Conservation (phyloP, 2,797 vertebrate genomes). For the Platalea minor region DNA sequence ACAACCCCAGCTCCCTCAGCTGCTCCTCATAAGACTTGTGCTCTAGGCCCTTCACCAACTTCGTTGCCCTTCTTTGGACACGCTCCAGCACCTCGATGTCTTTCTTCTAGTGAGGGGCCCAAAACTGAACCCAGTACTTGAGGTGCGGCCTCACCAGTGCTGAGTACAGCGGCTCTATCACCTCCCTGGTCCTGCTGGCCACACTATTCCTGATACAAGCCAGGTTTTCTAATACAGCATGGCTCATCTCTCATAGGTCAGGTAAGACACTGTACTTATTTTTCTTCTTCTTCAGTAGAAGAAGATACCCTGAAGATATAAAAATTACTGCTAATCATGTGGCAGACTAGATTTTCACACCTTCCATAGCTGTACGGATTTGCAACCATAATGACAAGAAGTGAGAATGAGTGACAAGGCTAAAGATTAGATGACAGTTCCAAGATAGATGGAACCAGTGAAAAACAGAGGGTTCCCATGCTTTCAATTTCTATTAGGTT, state of each 20-base stretch:
- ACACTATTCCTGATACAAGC: neutral
- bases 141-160: neutral
- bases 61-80: neutral
- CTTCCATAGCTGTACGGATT: neutral
- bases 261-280: neutral
- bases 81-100: neutral
- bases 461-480: neutral
- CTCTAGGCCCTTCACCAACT: neutral
- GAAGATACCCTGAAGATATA: neutral
- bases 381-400: neutral
- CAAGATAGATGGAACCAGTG: neutral
- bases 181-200: neutral
- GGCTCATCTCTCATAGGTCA: neutral
- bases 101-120: neutral
- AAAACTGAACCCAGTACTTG: neutral
- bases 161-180: accelerated
- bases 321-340: neutral
- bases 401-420: neutral
- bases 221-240: neutral
- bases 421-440: neutral
- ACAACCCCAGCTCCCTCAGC: neutral
- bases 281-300: neutral
- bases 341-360: neutral
- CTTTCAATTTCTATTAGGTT: neutral
- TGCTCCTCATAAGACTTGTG: accelerated